A percentile compares a stretch with the other conserved stretches of the same genome.
Evolutionary conservation across 2,113 vertebrate species (phyloP).

Genomic region (Tympanuchus pallidicinctus): DNA sequence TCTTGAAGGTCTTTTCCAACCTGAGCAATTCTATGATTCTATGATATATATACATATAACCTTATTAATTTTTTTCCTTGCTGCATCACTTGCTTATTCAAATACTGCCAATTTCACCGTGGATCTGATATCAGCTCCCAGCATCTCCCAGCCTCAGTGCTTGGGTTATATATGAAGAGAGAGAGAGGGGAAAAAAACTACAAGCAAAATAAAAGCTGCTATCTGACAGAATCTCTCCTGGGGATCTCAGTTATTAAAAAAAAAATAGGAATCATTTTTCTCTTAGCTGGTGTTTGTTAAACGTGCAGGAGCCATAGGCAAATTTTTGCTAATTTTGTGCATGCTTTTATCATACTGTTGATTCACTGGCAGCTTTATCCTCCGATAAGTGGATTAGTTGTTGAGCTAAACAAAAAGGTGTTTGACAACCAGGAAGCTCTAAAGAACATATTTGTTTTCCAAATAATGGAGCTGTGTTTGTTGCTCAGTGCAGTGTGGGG

Average conservation of each 20-base stretch:
- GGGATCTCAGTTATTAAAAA: conserved; percentile 59
- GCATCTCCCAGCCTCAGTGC: conserved; percentile 42
- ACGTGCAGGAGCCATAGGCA: conserved; percentile 73
- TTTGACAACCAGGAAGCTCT: conserved; percentile 74
- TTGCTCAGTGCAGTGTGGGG: conserved; percentile 18
- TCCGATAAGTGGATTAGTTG: conserved; percentile 86
- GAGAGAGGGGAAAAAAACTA: background rate
- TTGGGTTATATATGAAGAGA: background rate
- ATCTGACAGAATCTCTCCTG: conserved; percentile 72
- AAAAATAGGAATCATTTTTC: conserved; percentile 43
- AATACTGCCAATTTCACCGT: conserved; percentile 37
- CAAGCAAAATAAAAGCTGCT: conserved; percentile 8
- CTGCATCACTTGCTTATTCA: conserved; percentile 50
- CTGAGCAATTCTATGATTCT: too few species aligned
- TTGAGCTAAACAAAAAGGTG: conserved; percentile 83
- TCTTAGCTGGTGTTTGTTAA: conserved; percentile 72
- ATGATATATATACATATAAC: background rate
- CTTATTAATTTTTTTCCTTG: conserved; percentile 22
- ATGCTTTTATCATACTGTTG: conserved; percentile 80
- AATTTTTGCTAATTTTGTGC: conserved; percentile 82
- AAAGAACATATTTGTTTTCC: conserved; percentile 82
- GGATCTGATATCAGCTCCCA: conserved; percentile 55
- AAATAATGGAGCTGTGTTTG: conserved; percentile 76
- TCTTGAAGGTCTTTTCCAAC: too few species aligned
- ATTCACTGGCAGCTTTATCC: conserved; percentile 81